Conservation (phyloP, 2,888 invertebrate species). For the Erebia ligea region DNA sequence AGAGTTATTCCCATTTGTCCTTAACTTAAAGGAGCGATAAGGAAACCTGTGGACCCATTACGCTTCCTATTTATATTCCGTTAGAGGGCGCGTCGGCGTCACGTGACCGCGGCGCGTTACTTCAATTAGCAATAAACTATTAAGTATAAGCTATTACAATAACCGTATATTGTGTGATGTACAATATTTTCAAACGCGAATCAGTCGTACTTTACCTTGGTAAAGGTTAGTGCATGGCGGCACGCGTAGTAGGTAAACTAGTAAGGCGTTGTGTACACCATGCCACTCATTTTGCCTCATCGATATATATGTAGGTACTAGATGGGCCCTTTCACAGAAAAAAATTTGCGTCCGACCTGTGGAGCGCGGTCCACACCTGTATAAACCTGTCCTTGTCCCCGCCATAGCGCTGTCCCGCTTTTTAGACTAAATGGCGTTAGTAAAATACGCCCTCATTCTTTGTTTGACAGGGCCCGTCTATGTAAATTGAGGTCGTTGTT, state of each 20-base stretch:
- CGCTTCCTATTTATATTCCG: slow-evolving; percentile 52
- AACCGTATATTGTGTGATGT: slow-evolving; percentile 75
- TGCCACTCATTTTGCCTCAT: no score
- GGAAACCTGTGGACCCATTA: slow-evolving; percentile 50
- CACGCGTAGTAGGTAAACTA: slow-evolving; percentile 33
- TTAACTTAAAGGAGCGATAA: slow-evolving; percentile 15
- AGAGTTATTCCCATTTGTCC: slow-evolving; percentile 1
- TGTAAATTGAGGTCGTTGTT: no score
- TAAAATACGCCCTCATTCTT: no score
- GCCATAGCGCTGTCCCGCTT: no score
- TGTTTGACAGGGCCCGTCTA: no score
- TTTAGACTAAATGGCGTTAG: no score
- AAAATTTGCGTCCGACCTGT: no score
- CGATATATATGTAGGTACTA: no score
- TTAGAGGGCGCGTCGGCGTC: slow-evolving; percentile 46
- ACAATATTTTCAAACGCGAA: slow-evolving; percentile 77
- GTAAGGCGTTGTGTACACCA: neutral
- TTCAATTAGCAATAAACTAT: slow-evolving; percentile 79
- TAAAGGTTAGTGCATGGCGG: slow-evolving; percentile 50
- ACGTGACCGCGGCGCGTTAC: slow-evolving; percentile 73
- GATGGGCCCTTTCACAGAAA: no score
- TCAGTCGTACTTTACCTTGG: slow-evolving; percentile 50
- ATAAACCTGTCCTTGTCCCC: no score
- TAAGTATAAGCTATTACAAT: slow-evolving; percentile 69
- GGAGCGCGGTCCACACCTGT: no score